A percentile compares a stretch with the other conserved stretches of the same genome.
Evolutionary conservation across 2,113 vertebrate species (phyloP).

Genomic region (Eulemur macaco): DNA sequence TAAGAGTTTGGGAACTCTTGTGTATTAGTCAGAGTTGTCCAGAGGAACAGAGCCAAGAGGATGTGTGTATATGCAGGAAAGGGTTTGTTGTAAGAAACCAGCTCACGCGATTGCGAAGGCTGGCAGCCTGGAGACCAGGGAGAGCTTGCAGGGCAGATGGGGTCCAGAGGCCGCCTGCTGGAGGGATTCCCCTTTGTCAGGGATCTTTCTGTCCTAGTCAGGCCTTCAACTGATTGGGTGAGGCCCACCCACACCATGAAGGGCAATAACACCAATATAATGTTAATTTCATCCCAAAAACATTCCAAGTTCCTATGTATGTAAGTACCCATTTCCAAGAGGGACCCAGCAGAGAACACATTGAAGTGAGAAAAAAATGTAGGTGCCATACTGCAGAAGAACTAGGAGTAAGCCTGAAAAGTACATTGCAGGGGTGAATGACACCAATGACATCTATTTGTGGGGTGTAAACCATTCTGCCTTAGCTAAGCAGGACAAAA

Average conservation of each 20-base stretch:
- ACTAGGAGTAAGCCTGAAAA: not conserved
- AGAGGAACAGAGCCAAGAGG: not conserved
- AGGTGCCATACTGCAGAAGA: not conserved
- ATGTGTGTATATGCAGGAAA: not conserved
- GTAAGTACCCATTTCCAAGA: not conserved
- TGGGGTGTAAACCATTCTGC: not conserved
- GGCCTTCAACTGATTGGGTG: not conserved
- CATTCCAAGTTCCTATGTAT: not conserved
- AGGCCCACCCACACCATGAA: not conserved
- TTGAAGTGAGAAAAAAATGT: not conserved
- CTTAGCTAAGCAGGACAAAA: not conserved
- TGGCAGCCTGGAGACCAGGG: not conserved
- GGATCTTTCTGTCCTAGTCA: not conserved
- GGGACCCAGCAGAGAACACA: not conserved
- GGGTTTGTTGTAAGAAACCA: not conserved
- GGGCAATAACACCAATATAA: not conserved
- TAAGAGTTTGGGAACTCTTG: not conserved
- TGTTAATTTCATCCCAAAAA: not conserved
- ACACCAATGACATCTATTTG: rapidly evolving
- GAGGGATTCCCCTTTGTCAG: too few species aligned
- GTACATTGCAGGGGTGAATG: not conserved
- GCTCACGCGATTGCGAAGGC: not conserved
- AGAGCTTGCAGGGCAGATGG: not conserved
- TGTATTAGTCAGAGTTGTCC: not conserved
- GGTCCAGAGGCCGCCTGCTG: rapidly evolving